Base-by-base conservation (phyloP, 2,888 invertebrate species). In the Melanchra persicariae region DNA sequence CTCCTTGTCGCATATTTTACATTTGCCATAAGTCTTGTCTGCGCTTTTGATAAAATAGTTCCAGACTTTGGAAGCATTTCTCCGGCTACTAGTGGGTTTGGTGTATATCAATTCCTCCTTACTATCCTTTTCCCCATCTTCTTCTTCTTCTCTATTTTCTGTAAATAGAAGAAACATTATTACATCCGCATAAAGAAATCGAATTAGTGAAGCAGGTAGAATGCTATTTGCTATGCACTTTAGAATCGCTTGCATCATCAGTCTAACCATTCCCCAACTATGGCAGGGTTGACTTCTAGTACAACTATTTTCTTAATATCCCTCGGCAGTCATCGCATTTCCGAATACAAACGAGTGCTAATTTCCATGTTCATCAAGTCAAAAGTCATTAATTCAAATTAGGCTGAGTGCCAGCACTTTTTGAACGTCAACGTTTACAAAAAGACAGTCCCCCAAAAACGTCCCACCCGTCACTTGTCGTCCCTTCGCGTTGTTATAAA, bases 31-130 rank as follows among this genome's bases (percentile, higher is more conserved):
- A 5, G 7, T 4, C 8, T 60, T 77, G 26, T 76, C 26, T 54
- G 40, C 15, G n/a, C 12, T 73, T 59, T 76, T 73, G 17, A 22
- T 6, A 55, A 76, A 74, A 69, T 69, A 60, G 6, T 69, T 26
- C 74, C 74, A 74, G 12, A 77, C 74, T 10, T 17, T 12, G 6
- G 74, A 74, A 55, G 47, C 58, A 47, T 59, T 73, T 59, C 4
- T 68, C 12, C 77, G 64, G 1, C 12, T 58, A 17, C 26, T 26
- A 19, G 34, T 12, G 12, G 24, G 47, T 6, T 8, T 4, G 3
- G 1, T 8, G 30, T 40, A 19, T 19, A 1, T 15, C 15, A 34
- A 37, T 8, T 34, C 22, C 3, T 6, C 26, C 5, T 0, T 15
- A 37, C 0, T 37, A 7, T 22, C 37, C 22, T 40, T 55, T n/a